A percentile compares a stretch with the other conserved stretches of the same genome.
phyloP scores from a whole-genome alignment of 2,797 vertebrate species.

The Phalanger gymnotis region DNA sequence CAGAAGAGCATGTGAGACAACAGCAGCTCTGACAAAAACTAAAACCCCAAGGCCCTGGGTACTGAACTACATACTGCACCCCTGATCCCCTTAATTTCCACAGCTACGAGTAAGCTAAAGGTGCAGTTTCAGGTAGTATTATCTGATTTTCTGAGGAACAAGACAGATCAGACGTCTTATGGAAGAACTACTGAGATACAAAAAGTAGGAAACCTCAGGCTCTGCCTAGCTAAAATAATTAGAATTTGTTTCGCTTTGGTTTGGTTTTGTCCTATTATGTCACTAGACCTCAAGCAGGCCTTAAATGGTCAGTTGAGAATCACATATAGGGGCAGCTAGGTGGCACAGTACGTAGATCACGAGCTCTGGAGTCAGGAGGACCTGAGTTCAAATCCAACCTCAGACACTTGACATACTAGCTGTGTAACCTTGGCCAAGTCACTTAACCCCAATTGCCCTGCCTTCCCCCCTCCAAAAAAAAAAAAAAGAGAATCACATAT shows the following conservation, averaged over 20 bases:
- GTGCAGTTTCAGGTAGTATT: not conserved
- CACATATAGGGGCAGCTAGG: too few species aligned
- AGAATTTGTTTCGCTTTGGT: not conserved
- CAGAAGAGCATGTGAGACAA: not conserved
- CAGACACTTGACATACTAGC: too few species aligned
- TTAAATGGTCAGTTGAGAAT: not conserved
- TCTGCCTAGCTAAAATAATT: not conserved
- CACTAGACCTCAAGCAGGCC: not conserved
- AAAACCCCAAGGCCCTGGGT: not conserved
- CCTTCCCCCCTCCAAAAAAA: too few species aligned
- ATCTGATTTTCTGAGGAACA: not conserved
- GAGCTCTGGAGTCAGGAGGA: too few species aligned
- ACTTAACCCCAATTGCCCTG: too few species aligned
- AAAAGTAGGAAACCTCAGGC: not conserved
- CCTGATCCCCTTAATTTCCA: constrained; percentile 41
- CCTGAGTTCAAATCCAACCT: too few species aligned
- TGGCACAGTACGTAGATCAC: too few species aligned
- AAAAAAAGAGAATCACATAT: not conserved
- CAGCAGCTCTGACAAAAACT: constrained; percentile 11
- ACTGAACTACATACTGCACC: not conserved
- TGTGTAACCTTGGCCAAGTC: too few species aligned
- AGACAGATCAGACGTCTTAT: not conserved
- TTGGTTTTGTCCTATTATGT: not conserved
- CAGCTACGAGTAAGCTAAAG: not conserved
- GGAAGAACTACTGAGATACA: not conserved